A percentile compares a stretch with the other conserved stretches of the same genome.
These are phyloP conservation scores for Tiliqua scincoides DNA, from an alignment of 2,113 vertebrate genomes.

Conservation along the genomic window DNA sequence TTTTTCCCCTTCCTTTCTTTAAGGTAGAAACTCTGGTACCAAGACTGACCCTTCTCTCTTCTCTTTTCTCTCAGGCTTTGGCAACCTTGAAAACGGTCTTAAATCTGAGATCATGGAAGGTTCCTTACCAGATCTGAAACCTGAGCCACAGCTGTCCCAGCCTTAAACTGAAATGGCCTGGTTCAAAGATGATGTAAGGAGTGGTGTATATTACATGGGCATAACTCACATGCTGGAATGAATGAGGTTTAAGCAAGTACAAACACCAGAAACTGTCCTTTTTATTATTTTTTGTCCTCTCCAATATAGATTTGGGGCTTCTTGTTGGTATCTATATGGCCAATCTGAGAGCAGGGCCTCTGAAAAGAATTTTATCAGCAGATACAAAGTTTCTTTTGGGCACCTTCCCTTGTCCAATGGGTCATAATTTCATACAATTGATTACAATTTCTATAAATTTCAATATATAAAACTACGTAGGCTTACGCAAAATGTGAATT, in stretches of 20 bases:
- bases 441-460: no score
- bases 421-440: no score
- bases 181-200: neutral
- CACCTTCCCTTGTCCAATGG: no score
- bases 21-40: neutral
- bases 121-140: constrained; percentile 22
- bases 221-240: neutral
- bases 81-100: neutral
- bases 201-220: neutral
- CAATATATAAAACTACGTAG: no score
- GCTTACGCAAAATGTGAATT: no score
- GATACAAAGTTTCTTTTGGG: no score
- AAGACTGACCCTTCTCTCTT: neutral
- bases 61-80: neutral
- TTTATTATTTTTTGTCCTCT: neutral
- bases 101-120: constrained; percentile 19
- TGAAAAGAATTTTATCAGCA: no score
- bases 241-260: neutral
- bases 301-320: neutral
- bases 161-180: neutral
- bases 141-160: neutral
- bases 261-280: neutral
- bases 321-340: neutral
- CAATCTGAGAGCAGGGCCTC: no score
- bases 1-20: neutral